phyloP scores from a whole-genome alignment of 2,113 vertebrate species.

The Recurvirostra avosetta region DNA sequence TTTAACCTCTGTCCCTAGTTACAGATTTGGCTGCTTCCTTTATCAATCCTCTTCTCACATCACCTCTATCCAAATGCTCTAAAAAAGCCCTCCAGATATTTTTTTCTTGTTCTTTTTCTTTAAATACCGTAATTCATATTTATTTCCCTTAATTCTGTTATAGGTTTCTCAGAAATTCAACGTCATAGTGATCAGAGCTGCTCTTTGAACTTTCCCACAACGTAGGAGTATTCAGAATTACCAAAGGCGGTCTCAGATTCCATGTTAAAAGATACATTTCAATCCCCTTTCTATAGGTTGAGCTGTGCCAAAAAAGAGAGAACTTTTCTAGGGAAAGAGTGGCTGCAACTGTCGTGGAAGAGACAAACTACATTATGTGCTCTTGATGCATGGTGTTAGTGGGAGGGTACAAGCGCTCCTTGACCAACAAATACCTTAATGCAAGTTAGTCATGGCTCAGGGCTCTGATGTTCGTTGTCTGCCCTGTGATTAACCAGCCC shows the following conservation, averaged over 20 bases:
- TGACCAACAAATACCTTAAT: not conserved
- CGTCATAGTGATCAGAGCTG: not conserved
- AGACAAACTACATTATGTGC: not conserved
- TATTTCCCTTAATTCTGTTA: not conserved
- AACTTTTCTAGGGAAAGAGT: not conserved
- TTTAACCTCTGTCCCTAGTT: not conserved
- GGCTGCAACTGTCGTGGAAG: fast-evolving
- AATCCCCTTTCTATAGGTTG: not conserved
- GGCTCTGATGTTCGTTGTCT: not conserved
- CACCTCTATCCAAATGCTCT: not conserved
- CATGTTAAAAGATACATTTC: not conserved
- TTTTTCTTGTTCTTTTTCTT: not conserved
- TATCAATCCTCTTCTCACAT: not conserved
- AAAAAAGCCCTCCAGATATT: not conserved
- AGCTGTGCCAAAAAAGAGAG: not conserved
- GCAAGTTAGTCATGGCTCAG: not conserved
- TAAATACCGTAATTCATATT: not conserved
- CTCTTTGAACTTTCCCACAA: constrained; percentile 7
- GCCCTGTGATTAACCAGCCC: not conserved
- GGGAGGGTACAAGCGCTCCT: not conserved
- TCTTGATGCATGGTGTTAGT: not conserved
- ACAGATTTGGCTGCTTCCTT: not conserved
- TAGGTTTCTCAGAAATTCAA: not conserved
- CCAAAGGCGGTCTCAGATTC: not conserved
- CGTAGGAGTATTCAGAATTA: not conserved